These are phyloP conservation scores for Apodemia duryi DNA, from an alignment of 2,888 invertebrate genomes.

Conservation along the genomic window DNA sequence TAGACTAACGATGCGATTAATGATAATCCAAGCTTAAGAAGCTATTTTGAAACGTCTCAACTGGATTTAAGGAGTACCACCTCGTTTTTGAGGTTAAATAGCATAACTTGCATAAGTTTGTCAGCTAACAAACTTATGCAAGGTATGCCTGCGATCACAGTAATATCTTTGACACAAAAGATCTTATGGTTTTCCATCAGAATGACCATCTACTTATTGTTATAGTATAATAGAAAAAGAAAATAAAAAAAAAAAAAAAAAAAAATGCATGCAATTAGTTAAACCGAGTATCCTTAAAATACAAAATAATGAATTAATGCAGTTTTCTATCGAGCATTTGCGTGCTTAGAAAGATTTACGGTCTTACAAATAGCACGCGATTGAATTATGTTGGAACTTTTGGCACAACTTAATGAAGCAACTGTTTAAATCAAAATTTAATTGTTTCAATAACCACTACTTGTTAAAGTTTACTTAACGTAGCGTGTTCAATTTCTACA, in stretches of 20 bases:
- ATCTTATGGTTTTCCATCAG: too few species aligned
- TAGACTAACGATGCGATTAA: too few species aligned
- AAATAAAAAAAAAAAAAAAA: not conserved
- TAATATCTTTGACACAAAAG: too few species aligned
- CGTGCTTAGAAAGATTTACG: constrained; percentile 33
- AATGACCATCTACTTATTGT: too few species aligned
- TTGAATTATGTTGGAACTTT: constrained; percentile 36
- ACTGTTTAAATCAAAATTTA: constrained; percentile 10
- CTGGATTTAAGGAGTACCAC: too few species aligned
- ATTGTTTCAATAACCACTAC: constrained; percentile 4
- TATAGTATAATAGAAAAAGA: too few species aligned
- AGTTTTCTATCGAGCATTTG: constrained; percentile 29
- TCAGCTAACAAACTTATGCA: too few species aligned
- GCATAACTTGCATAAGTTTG: too few species aligned
- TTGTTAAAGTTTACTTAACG: not conserved
- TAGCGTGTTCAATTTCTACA: not conserved
- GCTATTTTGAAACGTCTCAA: too few species aligned
- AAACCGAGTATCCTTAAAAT: not conserved
- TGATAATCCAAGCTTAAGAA: too few species aligned
- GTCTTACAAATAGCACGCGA: constrained; percentile 35
- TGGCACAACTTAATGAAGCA: constrained; percentile 32
- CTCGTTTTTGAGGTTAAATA: too few species aligned
- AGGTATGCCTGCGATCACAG: too few species aligned
- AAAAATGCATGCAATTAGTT: not conserved
- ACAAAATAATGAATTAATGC: constrained; percentile 21